Conservation (phyloP, 53 echinoderm and acorn worm genomes). For the Glandiceps talaboti region DNA sequence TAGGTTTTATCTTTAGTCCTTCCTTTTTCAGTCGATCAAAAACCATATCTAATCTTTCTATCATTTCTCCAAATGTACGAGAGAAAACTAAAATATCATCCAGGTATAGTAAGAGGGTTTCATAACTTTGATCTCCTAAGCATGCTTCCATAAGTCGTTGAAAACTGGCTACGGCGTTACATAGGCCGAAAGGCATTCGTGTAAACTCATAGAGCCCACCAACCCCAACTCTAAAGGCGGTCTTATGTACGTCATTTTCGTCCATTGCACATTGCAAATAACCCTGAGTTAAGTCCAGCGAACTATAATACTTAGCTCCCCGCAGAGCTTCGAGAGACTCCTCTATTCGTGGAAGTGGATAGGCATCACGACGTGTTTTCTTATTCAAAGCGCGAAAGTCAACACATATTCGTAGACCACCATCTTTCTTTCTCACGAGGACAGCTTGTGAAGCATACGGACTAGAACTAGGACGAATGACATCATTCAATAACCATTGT, state of each 20-base stretch:
- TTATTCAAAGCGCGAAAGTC: constrained; percentile 44
- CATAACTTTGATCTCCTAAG: too few relatives aligned
- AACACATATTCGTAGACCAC: constrained; percentile 38
- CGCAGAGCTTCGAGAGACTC: constrained; percentile 3
- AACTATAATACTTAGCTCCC: constrained; percentile 5
- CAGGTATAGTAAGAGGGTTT: constrained; percentile 24
- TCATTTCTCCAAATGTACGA: constrained; percentile 20
- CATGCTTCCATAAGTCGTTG: too few relatives aligned
- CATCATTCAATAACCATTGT: background rate
- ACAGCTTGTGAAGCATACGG: constrained; percentile 50
- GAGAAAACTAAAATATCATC: too few relatives aligned
- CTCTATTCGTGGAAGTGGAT: constrained; percentile 25
- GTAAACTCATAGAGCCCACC: constrained; percentile 27
- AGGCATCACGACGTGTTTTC: constrained; percentile 60
- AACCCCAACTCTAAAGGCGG: constrained; percentile 11
- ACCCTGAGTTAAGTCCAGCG: constrained; percentile 19
- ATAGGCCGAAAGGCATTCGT: constrained; percentile 43
- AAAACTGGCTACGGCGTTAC: too few relatives aligned
- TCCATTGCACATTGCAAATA: constrained; percentile 46
- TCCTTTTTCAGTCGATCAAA: constrained; percentile 16
- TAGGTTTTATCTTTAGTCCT: constrained; percentile 46
- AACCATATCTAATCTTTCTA: constrained; percentile 21
- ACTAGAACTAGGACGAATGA: background rate
- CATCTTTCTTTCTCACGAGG: constrained; percentile 37
- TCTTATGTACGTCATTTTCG: constrained; percentile 2